Base-by-base conservation (phyloP, 2,888 invertebrate species). In the Perizoma flavofasciatum region DNA sequence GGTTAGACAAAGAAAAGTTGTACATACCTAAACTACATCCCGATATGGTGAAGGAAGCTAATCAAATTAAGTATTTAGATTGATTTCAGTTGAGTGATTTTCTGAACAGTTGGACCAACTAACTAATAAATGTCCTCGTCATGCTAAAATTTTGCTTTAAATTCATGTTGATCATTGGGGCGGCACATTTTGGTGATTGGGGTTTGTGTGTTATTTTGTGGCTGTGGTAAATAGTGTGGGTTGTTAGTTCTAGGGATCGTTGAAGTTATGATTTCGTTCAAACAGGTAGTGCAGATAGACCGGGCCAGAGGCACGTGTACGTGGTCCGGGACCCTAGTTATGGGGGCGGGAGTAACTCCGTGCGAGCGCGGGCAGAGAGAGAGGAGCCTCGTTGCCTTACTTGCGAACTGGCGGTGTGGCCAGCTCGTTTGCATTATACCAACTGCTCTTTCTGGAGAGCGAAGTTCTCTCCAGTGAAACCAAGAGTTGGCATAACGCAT, bases 391-490 rank as follows among this genome's bases (percentile, higher is more conserved):
- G 95, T 70, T 98, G 98, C 87, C 94, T 98, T 72, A 97, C 98
- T 0, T 98, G 98, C 86, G 96, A 97, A 80, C 95, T 95, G 75
- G 94, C 95, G 34, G 94, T 96, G 60, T 96, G 96, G 96, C 95
- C 95, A 68, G 96, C 96, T 78, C 93, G 96, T 73, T 93, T 94
- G 76, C 95, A 96, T 82, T 97, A 97, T 88, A 94, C 95, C 54
- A 97, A 97, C 86, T 98, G 98, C 88, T 95, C 97, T 52, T 97
- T 96, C 89, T 97, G 97, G 93, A 94, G 94, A 77, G 97, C 97
- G 51, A 94, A 94, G 73, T 95, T 97, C 75, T 95, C 94, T 47
- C 94, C 94, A 44, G 75, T 92, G 58, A 85, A 83, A 49, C 87
- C 89, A 8, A 82, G 79, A 56, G 79, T 86, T 54, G 92, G 91